phyloP scores from a whole-genome alignment of 2,888 invertebrate genomes.

The Ichneumon xanthorius region DNA sequence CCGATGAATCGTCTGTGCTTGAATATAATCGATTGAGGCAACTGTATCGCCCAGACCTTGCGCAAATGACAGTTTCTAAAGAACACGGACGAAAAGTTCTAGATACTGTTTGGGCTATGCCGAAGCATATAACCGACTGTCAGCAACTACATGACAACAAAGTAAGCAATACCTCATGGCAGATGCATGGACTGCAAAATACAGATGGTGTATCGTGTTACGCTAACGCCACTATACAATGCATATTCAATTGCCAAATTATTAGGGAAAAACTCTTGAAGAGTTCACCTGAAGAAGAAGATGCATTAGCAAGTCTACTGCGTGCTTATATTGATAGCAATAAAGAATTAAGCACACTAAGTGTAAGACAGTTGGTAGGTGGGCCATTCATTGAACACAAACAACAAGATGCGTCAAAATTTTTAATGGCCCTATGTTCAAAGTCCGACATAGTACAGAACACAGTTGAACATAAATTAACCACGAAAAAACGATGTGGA shows the following conservation, averaged over 20 bases:
- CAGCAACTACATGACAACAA: constrained; percentile 22
- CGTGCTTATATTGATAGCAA: not conserved
- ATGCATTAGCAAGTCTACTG: not conserved
- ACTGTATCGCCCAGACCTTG: constrained; percentile 57
- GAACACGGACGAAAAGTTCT: constrained; percentile 29
- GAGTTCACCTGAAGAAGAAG: not conserved
- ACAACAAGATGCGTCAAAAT: constrained; percentile 1
- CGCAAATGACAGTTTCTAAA: constrained; percentile 27
- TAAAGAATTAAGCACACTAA: not conserved
- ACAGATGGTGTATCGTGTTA: constrained; percentile 56
- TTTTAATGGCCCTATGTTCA: not conserved
- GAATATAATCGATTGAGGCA: constrained; percentile 68
- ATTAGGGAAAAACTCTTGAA: constrained; percentile 8
- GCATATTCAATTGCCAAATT: constrained; percentile 46
- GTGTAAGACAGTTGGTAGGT: constrained; percentile 1
- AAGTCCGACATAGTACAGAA: not conserved
- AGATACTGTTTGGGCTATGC: constrained; percentile 52
- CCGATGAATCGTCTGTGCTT: constrained; percentile 55
- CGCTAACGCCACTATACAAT: constrained; percentile 59
- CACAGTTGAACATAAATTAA: too few relatives aligned
- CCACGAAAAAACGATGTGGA: too few relatives aligned
- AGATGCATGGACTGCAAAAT: constrained; percentile 49
- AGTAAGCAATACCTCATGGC: not conserved
- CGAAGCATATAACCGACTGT: constrained; percentile 19
- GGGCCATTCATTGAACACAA: not conserved